Evolutionary conservation across 2,113 vertebrate genomes (phyloP).

Genomic region (Apteryx mantelli): DNA sequence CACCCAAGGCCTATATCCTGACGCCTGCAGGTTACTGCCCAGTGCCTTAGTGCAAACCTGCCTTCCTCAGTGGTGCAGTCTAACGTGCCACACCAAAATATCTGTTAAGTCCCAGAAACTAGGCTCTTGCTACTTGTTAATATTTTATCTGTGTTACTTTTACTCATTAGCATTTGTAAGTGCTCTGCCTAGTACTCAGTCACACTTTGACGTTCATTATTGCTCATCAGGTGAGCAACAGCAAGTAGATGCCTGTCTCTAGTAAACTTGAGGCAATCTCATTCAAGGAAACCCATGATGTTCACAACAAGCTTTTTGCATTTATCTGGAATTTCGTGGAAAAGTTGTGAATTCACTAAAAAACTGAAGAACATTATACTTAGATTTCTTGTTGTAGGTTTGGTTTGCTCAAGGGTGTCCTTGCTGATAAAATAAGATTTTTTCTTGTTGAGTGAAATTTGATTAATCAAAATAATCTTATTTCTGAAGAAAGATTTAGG

Average conservation of each 20-base stretch:
- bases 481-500: neutral
- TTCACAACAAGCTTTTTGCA: neutral
- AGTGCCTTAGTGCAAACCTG: neutral
- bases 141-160: neutral
- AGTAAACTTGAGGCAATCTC: neutral
- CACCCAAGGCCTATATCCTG: neutral
- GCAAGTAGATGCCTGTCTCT: neutral
- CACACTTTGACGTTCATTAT: neutral
- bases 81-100: rapidly evolving
- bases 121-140: neutral
- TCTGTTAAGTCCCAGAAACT: neutral
- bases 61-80: neutral
- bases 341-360: neutral
- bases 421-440: neutral
- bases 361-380: neutral
- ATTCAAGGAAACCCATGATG: neutral
- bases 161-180: neutral
- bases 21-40: neutral
- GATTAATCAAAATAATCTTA: conserved; percentile 30
- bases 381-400: neutral
- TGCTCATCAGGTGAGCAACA: neutral
- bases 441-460: neutral
- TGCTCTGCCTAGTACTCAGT: neutral
- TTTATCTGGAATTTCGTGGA: neutral
- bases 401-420: neutral